Evolutionary conservation across 2,888 invertebrate species (phyloP).

Genomic region (Tetropium fuscum): DNA sequence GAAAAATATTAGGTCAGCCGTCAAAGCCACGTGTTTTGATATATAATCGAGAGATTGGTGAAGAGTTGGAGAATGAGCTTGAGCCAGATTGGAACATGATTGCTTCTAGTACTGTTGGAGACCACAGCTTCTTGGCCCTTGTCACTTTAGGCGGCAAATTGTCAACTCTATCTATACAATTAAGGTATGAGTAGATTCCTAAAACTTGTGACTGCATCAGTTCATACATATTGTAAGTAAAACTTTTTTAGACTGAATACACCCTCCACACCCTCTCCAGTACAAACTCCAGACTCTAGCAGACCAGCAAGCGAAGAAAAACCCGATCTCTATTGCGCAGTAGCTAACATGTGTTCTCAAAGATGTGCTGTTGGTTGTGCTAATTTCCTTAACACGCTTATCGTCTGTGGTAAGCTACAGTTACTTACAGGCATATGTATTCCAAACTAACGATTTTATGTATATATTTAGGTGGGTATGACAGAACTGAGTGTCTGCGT

Average conservation of each 20-base stretch:
- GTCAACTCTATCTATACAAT: slow-evolving; percentile 72
- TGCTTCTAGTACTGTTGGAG: slow-evolving; percentile 70
- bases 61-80: slow-evolving; percentile 65
- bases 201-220: slow-evolving; percentile 6
- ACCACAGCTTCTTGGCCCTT: slow-evolving; percentile 74
- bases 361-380: slow-evolving; percentile 84
- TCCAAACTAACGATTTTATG: no score
- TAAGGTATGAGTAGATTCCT: slow-evolving; percentile 65
- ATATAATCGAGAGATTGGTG: slow-evolving; percentile 70
- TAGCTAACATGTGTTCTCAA: slow-evolving; percentile 74
- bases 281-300: slow-evolving; percentile 61
- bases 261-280: slow-evolving; percentile 64
- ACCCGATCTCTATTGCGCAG: slow-evolving; percentile 70
- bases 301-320: slow-evolving; percentile 66
- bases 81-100: slow-evolving; percentile 75
- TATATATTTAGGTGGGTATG: slow-evolving; percentile 82
- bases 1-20: slow-evolving; percentile 69
- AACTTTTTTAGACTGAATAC: slow-evolving; percentile 59
- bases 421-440: no score
- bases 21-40: slow-evolving; percentile 74
- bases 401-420: slow-evolving; percentile 80
- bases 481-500: slow-evolving; percentile 84
- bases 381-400: slow-evolving; percentile 75
- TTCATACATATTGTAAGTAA: no score
- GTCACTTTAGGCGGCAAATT: slow-evolving; percentile 74